A percentile compares a stretch with the other conserved stretches of the same genome.
These are phyloP conservation scores for Lepidocolaptes lacrymiger DNA, from an alignment of 2,797 vertebrate genomes.

Conservation along the genomic window DNA sequence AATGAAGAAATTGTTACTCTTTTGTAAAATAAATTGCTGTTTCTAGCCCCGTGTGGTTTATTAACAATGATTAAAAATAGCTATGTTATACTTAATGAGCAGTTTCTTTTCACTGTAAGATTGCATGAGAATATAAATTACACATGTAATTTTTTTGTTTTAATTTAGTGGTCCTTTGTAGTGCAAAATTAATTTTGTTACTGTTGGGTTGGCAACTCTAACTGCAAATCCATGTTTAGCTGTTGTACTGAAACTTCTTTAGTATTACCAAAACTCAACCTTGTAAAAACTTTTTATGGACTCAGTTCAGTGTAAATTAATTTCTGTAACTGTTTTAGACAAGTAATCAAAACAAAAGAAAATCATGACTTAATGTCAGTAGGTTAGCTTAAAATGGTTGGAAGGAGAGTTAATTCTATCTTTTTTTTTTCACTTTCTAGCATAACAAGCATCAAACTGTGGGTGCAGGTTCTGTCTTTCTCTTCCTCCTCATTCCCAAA, in stretches of 20 bases:
- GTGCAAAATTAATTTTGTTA: not conserved
- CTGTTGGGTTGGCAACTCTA: not conserved
- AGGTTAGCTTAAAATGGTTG: not conserved
- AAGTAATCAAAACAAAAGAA: not conserved
- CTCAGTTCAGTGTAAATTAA: not conserved
- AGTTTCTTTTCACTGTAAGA: not conserved
- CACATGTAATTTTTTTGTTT: not conserved
- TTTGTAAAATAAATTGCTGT: not conserved
- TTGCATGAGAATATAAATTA: not conserved
- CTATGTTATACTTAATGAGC: not conserved
- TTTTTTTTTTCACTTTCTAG: not conserved
- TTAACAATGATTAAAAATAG: not conserved
- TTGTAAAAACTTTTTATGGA: not conserved
- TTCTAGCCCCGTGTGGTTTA: not conserved
- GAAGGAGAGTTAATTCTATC: not conserved
- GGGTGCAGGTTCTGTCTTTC: not conserved
- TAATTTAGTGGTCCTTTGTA: not conserved
- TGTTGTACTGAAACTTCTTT: not conserved
- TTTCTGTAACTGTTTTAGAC: not conserved
- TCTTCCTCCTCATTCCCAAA: rapidly evolving
- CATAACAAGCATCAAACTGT: not conserved
- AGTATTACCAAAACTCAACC: not conserved
- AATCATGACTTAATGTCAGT: not conserved
- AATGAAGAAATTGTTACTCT: not conserved
- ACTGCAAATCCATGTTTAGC: not conserved